Conservation (phyloP, 2,113 vertebrate species). For the Montifringilla adamsi region DNA sequence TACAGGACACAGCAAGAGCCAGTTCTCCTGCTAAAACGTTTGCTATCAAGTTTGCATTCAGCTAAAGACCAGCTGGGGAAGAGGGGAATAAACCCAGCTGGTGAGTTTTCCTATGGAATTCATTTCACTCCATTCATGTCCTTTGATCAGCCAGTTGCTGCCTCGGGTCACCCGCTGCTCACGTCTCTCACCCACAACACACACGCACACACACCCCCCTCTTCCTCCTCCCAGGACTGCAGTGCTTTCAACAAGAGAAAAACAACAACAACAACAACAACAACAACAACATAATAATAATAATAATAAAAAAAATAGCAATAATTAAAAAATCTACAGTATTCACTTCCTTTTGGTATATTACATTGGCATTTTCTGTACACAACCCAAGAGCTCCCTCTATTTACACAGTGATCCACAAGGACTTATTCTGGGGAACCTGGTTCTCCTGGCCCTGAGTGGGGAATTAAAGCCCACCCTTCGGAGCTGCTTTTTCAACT, state of each 20-base stretch:
- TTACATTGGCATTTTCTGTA: slow-evolving; percentile 79
- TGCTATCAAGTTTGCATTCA: slow-evolving; percentile 31
- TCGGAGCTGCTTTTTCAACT: not conserved
- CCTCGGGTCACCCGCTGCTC: not conserved
- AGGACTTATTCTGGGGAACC: slow-evolving; percentile 28
- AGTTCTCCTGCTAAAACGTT: not conserved
- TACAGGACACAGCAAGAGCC: not conserved
- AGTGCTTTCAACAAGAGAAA: slow-evolving; percentile 72
- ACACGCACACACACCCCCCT: slow-evolving; percentile 23
- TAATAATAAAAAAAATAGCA: slow-evolving; percentile 75
- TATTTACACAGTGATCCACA: slow-evolving; percentile 71
- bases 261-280: not conserved
- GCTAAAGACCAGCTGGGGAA: slow-evolving; percentile 34
- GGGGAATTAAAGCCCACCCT: slow-evolving; percentile 45
- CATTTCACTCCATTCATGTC: slow-evolving; percentile 5
- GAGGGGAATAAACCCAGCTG: slow-evolving; percentile 37
- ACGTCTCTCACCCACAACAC: slow-evolving; percentile 27
- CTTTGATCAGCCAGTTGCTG: slow-evolving; percentile 14
- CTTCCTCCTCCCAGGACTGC: slow-evolving; percentile 64
- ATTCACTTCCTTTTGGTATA: slow-evolving; percentile 78
- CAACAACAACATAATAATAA: not conserved
- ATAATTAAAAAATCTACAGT: slow-evolving; percentile 81
- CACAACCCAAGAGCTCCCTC: slow-evolving; percentile 71
- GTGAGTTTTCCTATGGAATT: slow-evolving; percentile 49
- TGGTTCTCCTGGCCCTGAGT: slow-evolving; percentile 44